Evolutionary conservation across 2,113 vertebrate species (phyloP).

Genomic region (Burhinus oedicnemus): DNA sequence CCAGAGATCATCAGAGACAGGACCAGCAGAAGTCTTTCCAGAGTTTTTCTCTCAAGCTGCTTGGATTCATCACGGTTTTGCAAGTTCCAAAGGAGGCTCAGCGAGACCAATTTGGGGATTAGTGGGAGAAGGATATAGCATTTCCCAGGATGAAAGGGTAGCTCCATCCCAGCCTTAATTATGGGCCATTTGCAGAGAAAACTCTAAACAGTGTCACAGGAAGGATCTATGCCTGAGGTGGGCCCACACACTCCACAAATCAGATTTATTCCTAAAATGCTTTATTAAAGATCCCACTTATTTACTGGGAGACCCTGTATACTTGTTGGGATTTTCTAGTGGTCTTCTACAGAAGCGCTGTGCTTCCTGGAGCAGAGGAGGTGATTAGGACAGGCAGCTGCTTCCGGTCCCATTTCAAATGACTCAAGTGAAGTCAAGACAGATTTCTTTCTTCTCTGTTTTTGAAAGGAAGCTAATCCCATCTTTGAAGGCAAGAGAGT

Average conservation of each 20-base stretch:
- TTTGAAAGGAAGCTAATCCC: neutral
- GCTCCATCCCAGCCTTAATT: neutral
- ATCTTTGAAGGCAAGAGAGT: neutral
- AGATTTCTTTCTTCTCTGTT: neutral
- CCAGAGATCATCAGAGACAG: neutral
- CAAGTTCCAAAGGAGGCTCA: neutral
- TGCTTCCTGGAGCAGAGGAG: neutral
- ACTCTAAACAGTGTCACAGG: rapidly evolving
- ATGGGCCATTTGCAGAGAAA: neutral
- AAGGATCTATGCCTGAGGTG: neutral
- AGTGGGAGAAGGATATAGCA: neutral
- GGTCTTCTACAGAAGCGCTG: neutral
- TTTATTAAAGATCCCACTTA: neutral
- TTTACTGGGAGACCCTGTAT: neutral
- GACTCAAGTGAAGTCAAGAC: neutral
- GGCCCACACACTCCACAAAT: neutral
- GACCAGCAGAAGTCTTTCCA: neutral
- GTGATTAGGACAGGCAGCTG: neutral
- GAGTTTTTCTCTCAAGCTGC: neutral
- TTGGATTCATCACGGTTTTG: neutral
- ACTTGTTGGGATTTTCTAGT: neutral
- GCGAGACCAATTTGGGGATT: neutral
- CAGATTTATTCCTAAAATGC: neutral
- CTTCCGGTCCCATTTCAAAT: neutral
- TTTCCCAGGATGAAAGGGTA: neutral